phyloP scores from a whole-genome alignment of 2,113 vertebrate species.

The Serranochromis macrocephalus region DNA sequence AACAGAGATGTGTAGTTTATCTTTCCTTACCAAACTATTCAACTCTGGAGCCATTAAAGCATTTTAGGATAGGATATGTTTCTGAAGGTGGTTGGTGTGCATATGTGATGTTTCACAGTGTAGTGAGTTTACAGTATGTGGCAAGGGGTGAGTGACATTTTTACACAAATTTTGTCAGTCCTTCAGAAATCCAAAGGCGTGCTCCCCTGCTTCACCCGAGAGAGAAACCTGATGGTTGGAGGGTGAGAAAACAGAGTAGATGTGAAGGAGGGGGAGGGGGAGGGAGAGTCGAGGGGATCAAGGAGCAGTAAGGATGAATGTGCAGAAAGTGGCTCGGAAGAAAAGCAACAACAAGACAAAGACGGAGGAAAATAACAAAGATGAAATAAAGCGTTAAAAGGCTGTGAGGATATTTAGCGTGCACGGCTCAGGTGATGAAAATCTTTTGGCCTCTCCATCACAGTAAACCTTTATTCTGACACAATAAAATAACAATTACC shows the following conservation, averaged over 20 bases:
- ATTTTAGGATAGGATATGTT: not conserved
- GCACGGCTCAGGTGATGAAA: not conserved
- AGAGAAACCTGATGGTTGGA: constrained; percentile 26
- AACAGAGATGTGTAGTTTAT: not conserved
- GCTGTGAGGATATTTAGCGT: not conserved
- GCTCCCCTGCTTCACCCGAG: not conserved
- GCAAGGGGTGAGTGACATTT: not conserved
- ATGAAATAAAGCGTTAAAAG: not conserved
- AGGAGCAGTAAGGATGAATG: not conserved
- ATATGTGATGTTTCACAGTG: not conserved
- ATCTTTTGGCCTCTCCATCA: not conserved
- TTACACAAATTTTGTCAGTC: not conserved
- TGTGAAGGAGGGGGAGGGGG: not conserved
- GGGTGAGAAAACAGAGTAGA: constrained; percentile 18
- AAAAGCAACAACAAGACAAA: not conserved
- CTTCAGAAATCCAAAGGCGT: not conserved
- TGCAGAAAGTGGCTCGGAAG: not conserved
- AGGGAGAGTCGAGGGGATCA: accelerated
- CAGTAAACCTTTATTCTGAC: not conserved
- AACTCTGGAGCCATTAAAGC: not conserved
- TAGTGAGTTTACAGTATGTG: not conserved
- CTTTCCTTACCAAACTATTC: accelerated
- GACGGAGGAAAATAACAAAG: not conserved
- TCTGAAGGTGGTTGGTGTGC: not conserved
- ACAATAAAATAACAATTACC: not conserved